These are phyloP conservation scores for Puffinus mauretanicus DNA, from an alignment of 2,113 vertebrate species.

Conservation along the genomic window DNA sequence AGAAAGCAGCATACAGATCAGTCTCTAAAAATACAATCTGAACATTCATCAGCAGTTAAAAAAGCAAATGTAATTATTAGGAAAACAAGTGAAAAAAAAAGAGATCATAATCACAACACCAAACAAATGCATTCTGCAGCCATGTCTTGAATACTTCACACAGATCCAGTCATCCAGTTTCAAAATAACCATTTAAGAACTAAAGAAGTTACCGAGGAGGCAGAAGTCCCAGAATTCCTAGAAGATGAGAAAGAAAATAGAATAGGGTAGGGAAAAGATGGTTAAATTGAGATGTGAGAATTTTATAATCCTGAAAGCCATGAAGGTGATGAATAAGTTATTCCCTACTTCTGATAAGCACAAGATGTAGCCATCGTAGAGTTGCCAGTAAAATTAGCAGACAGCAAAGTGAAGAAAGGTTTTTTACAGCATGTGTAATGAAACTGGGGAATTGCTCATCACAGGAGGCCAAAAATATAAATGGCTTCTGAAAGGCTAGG, in stretches of 20 bases:
- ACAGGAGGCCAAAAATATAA: neutral
- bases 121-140: neutral
- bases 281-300: neutral
- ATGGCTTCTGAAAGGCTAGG: neutral
- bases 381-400: neutral
- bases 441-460: neutral
- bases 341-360: neutral
- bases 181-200: neutral
- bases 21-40: neutral
- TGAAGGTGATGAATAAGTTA: neutral
- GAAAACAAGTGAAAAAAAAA: neutral
- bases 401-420: neutral
- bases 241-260: neutral
- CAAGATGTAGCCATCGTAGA: neutral
- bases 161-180: neutral
- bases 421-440: neutral
- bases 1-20: neutral
- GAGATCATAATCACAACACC: neutral
- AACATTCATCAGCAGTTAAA: neutral
- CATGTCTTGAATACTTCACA: neutral
- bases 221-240: neutral
- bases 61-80: neutral
- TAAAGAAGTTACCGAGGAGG: neutral
- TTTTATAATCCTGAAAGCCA: neutral
- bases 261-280: neutral